Evolutionary conservation across 2,113 vertebrate species (phyloP).

Genomic region (Ploceus nigricollis): DNA sequence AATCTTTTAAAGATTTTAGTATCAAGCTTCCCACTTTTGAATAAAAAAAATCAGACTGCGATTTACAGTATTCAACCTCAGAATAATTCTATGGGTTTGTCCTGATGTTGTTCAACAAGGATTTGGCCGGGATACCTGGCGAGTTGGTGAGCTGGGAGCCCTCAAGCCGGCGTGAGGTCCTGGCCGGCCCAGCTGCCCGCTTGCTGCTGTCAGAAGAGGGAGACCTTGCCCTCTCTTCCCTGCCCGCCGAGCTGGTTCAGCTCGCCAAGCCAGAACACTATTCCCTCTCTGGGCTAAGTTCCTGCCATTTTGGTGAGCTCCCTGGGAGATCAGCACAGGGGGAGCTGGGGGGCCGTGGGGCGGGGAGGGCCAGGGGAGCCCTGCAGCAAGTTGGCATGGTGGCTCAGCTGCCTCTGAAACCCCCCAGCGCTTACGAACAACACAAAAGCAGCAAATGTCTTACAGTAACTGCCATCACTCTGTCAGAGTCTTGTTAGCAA

Average conservation of each 20-base stretch:
- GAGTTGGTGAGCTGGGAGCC: not conserved
- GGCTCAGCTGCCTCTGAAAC: not conserved
- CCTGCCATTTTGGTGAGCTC: not conserved
- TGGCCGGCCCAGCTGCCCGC: fast-evolving
- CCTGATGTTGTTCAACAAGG: not conserved
- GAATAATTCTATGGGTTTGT: not conserved
- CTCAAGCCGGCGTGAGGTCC: not conserved
- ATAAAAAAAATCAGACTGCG: not conserved
- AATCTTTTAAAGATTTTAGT: not conserved
- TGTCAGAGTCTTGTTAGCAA: not conserved
- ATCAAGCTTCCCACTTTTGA: not conserved
- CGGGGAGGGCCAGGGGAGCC: not conserved
- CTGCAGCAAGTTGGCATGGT: not conserved
- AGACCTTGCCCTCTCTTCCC: not conserved
- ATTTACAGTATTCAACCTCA: not conserved
- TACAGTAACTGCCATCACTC: not conserved
- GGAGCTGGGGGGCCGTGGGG: not conserved
- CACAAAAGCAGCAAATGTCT: not conserved
- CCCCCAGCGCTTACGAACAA: not conserved
- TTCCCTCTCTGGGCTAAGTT: not conserved
- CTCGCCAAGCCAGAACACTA: not conserved
- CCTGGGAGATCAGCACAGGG: not conserved
- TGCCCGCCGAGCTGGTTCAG: not conserved
- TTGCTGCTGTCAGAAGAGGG: not conserved
- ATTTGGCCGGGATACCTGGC: not conserved